phyloP scores from a whole-genome alignment of 2,888 invertebrate genomes.

The Neoscelio sp. region DNA sequence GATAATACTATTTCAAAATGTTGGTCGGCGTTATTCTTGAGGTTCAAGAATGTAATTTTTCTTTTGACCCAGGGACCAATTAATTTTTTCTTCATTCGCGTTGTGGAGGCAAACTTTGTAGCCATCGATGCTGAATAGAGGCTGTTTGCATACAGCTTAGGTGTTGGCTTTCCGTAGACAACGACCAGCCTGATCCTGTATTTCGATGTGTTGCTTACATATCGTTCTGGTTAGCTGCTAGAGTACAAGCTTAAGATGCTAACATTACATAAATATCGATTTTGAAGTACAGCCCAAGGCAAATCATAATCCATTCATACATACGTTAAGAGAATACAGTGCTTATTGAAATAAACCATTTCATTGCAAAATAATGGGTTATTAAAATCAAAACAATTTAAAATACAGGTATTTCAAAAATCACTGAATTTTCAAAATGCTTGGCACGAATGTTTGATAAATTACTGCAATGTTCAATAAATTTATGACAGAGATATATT shows the following conservation, averaged over 20 bases:
- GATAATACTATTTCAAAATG: too few species aligned
- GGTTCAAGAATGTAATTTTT: too few species aligned
- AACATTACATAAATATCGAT: constrained; percentile 56
- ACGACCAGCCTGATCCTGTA: constrained; percentile 68
- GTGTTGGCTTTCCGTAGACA: constrained; percentile 72
- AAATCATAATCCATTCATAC: constrained; percentile 34
- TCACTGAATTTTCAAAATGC: too few species aligned
- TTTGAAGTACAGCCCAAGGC: constrained; percentile 26
- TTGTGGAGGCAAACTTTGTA: constrained; percentile 28
- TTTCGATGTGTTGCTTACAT: constrained; percentile 72
- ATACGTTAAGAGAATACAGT: neutral
- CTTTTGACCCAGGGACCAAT: neutral
- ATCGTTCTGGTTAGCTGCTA: constrained; percentile 70
- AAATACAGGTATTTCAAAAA: too few species aligned
- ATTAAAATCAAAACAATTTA: too few species aligned
- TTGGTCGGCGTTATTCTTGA: too few species aligned
- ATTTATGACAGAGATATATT: too few species aligned
- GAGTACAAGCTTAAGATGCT: constrained; percentile 67
- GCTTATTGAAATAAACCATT: neutral
- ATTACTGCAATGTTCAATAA: neutral
- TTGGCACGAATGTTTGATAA: too few species aligned
- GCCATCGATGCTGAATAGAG: constrained; percentile 69
- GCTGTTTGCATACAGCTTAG: constrained; percentile 77
- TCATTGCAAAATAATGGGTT: too few species aligned
- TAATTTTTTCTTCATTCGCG: constrained; percentile 22